phyloP scores from a whole-genome alignment of 2,888 invertebrate species.

The Drosophila helvetica region DNA sequence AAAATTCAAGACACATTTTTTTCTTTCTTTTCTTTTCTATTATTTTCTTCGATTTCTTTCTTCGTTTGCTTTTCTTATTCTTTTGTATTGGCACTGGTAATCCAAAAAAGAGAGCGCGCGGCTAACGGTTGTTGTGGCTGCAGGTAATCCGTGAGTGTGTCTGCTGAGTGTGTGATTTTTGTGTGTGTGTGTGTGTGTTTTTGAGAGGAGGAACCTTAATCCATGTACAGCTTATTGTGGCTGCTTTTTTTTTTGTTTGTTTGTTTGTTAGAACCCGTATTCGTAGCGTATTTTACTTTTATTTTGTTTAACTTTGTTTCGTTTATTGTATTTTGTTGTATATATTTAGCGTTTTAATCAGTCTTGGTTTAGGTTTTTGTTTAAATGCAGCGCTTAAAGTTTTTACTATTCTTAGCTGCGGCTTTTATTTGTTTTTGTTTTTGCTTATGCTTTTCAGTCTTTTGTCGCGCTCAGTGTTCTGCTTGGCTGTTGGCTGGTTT shows the following conservation, averaged over 20 bases:
- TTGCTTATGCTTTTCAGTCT: conserved; percentile 58
- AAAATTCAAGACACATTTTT: conserved; percentile 59
- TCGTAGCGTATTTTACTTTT: conserved; percentile 34
- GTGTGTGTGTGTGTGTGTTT: conserved; percentile 41
- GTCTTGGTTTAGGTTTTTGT: conserved; percentile 66
- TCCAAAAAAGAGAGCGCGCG: conserved; percentile 71
- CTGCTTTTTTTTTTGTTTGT: conserved; percentile 11
- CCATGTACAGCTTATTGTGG: conserved; percentile 68
- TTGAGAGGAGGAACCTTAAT: conserved; percentile 81
- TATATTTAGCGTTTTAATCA: conserved; percentile 64
- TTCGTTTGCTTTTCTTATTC: conserved; percentile 50
- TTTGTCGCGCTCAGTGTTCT: conserved; percentile 26
- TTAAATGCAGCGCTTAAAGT: conserved; percentile 47
- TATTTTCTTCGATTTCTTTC: conserved; percentile 41
- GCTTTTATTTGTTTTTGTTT: conserved; percentile 40
- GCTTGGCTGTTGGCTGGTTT: conserved; percentile 30
- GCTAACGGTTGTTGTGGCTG: conserved; percentile 66
- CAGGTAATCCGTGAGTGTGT: conserved; percentile 70
- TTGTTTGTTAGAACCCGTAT: conserved; percentile 39
- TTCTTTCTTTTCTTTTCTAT: conserved; percentile 52
- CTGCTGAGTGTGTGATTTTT: conserved; percentile 35
- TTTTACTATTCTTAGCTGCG: conserved; percentile 52
- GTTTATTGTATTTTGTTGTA: conserved; percentile 45
- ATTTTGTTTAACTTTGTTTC: conserved; percentile 51
- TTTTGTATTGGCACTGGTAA: conserved; percentile 82